Base-by-base conservation (phyloP, 2,113 vertebrate species). In the Engraulis encrasicolus region DNA sequence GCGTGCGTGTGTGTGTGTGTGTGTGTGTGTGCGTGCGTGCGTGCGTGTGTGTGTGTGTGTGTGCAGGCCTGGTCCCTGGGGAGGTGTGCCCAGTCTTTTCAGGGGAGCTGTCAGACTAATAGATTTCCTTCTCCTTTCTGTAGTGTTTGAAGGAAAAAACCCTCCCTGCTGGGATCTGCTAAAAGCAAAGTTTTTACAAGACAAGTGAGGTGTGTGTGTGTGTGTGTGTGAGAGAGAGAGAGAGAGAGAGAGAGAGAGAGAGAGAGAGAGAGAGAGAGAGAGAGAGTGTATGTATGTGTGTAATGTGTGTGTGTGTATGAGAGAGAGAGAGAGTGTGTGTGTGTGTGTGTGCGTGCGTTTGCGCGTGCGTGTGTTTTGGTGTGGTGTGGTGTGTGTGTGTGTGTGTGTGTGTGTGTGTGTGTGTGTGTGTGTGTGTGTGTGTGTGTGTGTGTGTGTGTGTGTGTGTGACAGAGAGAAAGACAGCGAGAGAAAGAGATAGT, bases 121-220 rank as follows among this genome's bases (percentile, higher is more conserved):
- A 81, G 84, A 89, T 85, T 82, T 71, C 82, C 52, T 81, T 34
- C 38, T 79, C 23, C 23, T 78, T 31, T 11, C 80, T 82, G 38
- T 87, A 50, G 78, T 85, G 80, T 82, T 71, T 81, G 61, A 77
- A n/a, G 52, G 71, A 74, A 79, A 79, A 71, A 71, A 52, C 54
- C 50, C 78, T 61, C 82, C 81, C 83, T 84, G 78, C 58, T 66
- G 83, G 86, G 86, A 85, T 78, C 31, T 40, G 38, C 79, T 86
- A 83, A 86, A 88, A 84, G 86, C 86, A 79, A 83, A 78, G 83
- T 86, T 89, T 86, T 77, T 71, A 71, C 38, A 82, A 48, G 34
- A 18, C 79, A 15, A 48, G 80, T 54, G 38, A 17, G 50, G 45
- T 58, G 50, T 82, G 50, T 23, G 6, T 50, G 81, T 37, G 50